Base-by-base conservation (phyloP, 2,888 invertebrate genomes). In the Leucoma salicis region DNA sequence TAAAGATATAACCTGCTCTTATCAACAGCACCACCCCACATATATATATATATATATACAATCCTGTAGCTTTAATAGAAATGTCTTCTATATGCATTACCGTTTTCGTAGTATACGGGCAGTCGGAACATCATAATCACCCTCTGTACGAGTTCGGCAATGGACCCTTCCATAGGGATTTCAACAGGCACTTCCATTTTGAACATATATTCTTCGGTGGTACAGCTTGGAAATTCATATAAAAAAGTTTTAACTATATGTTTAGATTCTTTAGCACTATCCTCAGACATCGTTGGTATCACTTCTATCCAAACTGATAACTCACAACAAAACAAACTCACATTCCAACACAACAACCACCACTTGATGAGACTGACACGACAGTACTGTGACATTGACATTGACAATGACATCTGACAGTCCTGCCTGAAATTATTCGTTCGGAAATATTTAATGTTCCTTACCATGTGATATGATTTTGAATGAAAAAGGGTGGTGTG, bases 101-200 rank as follows among this genome's bases (percentile, higher is more conserved):
- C 93, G 51, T 92, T 89, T 73, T 94, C 93, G 36, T 94, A 81
- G 66, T 92, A 93, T 46, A 92, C 92, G 0, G 95, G 95, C 35
- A 95, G 82, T 62, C 93, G 92, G 62, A 94, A 93, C 60, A 92
- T 92, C 34, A 90, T 88, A 56, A 94, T 88, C 28, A 94, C 87
- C 45, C 94, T 82, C 53, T 94, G 93, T 10, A 92, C 91, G 2
- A 94, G 85, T 75, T 95, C 95, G 36, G 91, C 76, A 1, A 92
- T 82, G 5, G 89, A 91, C 11, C 92, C 92, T 37, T 72, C 69
- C 66, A 91, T 91, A 0, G 93, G 93, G 45, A 94, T 92, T 58
- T 88, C 86, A 39, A 94, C 74, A 0, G 93, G 93, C n/a, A 93
- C 85, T 67, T 92, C 91, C 46, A 93, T 66, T 32, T 90, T 89